Evolutionary conservation across 1,140 invertebrate species (phyloP).

Genomic region (Teleopsis dalmanni): DNA sequence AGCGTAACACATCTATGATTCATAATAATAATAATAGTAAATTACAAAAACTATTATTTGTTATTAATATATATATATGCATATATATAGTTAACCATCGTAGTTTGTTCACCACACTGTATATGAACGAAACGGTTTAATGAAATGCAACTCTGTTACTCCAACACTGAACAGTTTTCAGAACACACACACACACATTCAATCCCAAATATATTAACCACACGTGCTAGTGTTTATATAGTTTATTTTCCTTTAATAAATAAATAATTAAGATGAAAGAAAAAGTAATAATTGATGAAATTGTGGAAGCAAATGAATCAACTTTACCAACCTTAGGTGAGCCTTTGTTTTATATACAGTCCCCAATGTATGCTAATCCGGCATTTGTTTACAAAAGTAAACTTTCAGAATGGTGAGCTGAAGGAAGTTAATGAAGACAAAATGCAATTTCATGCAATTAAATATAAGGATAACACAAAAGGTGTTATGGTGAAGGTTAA

Average conservation of each 20-base stretch:
- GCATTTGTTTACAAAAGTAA: slow-evolving; percentile 18
- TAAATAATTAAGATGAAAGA: slow-evolving; percentile 32
- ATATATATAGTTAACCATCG: too few relatives aligned
- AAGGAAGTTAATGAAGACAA: slow-evolving; percentile 9
- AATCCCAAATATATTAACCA: too few relatives aligned
- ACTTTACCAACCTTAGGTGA: slow-evolving; percentile 23
- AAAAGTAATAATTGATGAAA: slow-evolving; percentile 20
- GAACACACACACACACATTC: too few relatives aligned
- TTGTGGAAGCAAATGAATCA: slow-evolving; percentile 16
- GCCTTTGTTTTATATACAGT: not conserved
- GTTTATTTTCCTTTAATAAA: not conserved
- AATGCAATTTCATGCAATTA: slow-evolving; percentile 15
- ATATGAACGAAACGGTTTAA: too few relatives aligned
- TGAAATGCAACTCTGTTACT: too few relatives aligned
- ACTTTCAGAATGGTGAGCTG: slow-evolving; percentile 35
- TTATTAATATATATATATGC: too few relatives aligned
- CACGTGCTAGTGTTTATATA: not conserved
- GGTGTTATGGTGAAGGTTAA: slow-evolving; percentile 22
- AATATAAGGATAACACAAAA: slow-evolving; percentile 14
- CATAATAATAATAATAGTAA: too few relatives aligned
- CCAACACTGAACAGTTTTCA: too few relatives aligned
- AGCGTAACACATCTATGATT: too few relatives aligned
- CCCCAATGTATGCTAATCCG: not conserved
- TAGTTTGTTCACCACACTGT: too few relatives aligned
- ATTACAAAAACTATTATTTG: too few relatives aligned